Evolutionary conservation across 2,888 invertebrate species (phyloP), one percentile per base, ranked within the genome.

Genomic region (Mechanitis mazaeus): DNA sequence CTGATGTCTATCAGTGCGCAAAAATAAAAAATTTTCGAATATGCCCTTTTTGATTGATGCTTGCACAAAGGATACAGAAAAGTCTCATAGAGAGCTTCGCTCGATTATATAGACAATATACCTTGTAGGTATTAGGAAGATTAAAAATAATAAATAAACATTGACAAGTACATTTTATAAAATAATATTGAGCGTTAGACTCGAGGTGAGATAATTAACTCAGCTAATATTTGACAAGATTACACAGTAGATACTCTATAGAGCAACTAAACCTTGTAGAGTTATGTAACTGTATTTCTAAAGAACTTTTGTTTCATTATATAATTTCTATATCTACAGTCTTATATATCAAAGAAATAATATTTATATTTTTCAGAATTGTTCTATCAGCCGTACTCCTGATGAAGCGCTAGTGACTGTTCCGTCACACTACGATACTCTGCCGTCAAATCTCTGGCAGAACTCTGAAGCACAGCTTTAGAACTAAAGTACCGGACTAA

Each of bases 391-490:
- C 71, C 89, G 95, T 50, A 93, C 92, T 7, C 83, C 93, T 2
- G 93, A 93, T 35, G 95, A 95, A 69, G 95, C 95, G 3, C 82
- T 95, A 63, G 83, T 93, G 62, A 95, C 95, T 0, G 94, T 95
- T 33, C 95, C 95, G 1, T 93, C 93, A 3, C 95, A 95, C 84
- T 95, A 92, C 76, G 94, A 94, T 82, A 91, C 91, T 28, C 79
- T 92, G 5, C 87, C 91, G 2, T 90, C 90, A 5, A 89, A 90
- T 74, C 70, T 91, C 59, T 90, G 91, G 91, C 90, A 87, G 71
- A 85, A 73, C 71, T 69, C 78, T n/a, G 87, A 88, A 68, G 81
- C 87, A 71, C 85, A 87, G 75, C 77, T 87, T 80, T 89, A 89
- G 86, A 73, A 80, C 55, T 47, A 65, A 63, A 50, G 70, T 55